These are phyloP conservation scores for Hylaeus volcanicus DNA, from an alignment of 1,140 invertebrate genomes.

Conservation along the genomic window DNA sequence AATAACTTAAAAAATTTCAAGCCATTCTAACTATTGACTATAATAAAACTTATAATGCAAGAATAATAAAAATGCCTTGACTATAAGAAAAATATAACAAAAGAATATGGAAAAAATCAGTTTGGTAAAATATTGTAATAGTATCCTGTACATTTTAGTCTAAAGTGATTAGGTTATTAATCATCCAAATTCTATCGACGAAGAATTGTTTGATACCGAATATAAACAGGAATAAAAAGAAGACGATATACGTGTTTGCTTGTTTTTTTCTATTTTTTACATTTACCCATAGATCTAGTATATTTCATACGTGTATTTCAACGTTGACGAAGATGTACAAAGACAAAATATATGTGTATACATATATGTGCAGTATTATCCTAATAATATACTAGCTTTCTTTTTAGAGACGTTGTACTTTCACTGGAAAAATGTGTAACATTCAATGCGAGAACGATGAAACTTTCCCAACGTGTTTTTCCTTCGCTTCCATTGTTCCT, in stretches of 20 bases:
- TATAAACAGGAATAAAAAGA: slow-evolving; percentile 11
- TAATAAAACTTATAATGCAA: no score
- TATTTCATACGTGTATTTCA: slow-evolving; percentile 26
- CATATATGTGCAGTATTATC: slow-evolving; percentile 29
- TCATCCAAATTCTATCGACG: background rate
- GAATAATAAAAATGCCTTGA: no score
- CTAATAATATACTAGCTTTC: slow-evolving; percentile 20
- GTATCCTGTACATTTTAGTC: no score
- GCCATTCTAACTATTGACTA: no score
- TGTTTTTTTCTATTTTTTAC: slow-evolving; percentile 29
- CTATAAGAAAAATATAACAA: no score
- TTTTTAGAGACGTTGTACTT: slow-evolving; percentile 22
- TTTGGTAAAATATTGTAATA: no score
- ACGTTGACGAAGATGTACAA: slow-evolving; percentile 45
- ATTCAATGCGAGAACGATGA: background rate
- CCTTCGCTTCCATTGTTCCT: background rate
- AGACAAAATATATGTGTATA: background rate
- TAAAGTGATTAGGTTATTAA: no score
- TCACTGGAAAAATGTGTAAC: slow-evolving; percentile 8
- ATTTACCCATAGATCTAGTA: slow-evolving; percentile 26
- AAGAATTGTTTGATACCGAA: background rate
- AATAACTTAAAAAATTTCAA: no score
- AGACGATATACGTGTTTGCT: background rate
- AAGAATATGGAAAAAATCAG: no score
- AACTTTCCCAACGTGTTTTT: background rate